phyloP scores from a whole-genome alignment of 2,888 invertebrate species.

The Ecliptopera silaceata region DNA sequence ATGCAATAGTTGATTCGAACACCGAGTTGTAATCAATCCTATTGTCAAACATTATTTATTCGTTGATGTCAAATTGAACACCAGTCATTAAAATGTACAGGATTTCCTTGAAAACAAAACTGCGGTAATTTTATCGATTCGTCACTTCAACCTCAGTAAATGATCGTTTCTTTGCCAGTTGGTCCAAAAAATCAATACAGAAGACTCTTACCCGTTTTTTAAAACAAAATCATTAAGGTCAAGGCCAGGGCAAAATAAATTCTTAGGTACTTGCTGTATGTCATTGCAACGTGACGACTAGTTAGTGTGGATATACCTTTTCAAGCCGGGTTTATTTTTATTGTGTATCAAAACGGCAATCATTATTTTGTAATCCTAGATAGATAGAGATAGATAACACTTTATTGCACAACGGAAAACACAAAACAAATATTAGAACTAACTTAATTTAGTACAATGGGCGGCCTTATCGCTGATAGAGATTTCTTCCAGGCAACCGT shows the following conservation, averaged over 20 bases:
- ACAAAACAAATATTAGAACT: no score
- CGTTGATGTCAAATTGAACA: background rate
- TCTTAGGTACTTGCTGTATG: slow-evolving; percentile 26
- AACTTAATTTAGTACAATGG: no score
- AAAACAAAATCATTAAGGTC: slow-evolving; percentile 27
- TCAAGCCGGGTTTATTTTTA: background rate
- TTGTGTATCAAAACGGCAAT: no score
- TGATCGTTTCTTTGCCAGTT: slow-evolving; percentile 63
- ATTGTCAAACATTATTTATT: slow-evolving; percentile 10
- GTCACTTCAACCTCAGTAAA: slow-evolving; percentile 65
- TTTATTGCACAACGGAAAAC: no score
- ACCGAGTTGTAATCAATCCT: background rate
- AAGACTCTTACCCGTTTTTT: slow-evolving; percentile 20
- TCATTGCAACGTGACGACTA: slow-evolving; percentile 16
- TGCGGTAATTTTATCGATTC: slow-evolving; percentile 84
- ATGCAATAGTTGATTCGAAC: slow-evolving; percentile 17
- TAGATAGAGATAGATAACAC: no score
- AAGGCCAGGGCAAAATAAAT: slow-evolving; percentile 33
- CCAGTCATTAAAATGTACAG: slow-evolving; percentile 15
- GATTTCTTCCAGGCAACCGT: no score
- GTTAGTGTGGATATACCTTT: slow-evolving; percentile 24
- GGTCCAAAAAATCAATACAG: slow-evolving; percentile 48
- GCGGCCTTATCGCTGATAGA: no score
- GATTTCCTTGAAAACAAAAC: slow-evolving; percentile 72
- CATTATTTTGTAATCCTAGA: no score